phyloP scores from a whole-genome alignment of 2,113 vertebrate genomes.

The Osmerus eperlanus region DNA sequence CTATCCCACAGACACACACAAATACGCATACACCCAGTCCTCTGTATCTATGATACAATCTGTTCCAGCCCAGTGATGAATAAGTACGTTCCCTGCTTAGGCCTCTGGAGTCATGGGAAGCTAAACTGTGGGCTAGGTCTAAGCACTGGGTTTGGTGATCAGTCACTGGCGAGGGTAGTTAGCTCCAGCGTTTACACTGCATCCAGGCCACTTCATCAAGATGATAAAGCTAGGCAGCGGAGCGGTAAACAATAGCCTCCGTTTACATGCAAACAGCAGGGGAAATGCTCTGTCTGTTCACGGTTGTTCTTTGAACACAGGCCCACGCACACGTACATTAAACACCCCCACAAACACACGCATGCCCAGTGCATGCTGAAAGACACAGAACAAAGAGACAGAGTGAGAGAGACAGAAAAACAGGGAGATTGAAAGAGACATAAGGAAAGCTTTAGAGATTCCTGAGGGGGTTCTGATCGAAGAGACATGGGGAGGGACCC shows the following conservation, averaged over 20 bases:
- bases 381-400: not conserved
- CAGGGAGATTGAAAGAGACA: not conserved
- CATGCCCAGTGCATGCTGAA: not conserved
- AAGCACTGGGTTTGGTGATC: constrained; percentile 20
- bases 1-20: not conserved
- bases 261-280: constrained; percentile 31
- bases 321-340: not conserved
- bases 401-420: not conserved
- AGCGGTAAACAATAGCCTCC: constrained; percentile 39
- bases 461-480: too few species aligned
- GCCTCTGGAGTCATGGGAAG: not conserved
- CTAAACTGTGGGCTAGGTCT: not conserved
- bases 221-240: constrained; percentile 38
- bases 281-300: constrained; percentile 24
- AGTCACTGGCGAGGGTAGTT: constrained; percentile 22
- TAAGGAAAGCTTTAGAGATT: too few species aligned
- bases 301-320: constrained; percentile 22
- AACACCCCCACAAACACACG: not conserved
- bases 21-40: not conserved
- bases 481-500: too few species aligned
- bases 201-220: constrained; percentile 30
- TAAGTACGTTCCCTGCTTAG: not conserved
- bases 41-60: not conserved
- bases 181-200: constrained; percentile 32
- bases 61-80: not conserved